Percentiles rank a stretch among this genome's conserved stretches.
Conservation (phyloP, 2,888 invertebrate genomes). For the Ennomos erosarius region DNA sequence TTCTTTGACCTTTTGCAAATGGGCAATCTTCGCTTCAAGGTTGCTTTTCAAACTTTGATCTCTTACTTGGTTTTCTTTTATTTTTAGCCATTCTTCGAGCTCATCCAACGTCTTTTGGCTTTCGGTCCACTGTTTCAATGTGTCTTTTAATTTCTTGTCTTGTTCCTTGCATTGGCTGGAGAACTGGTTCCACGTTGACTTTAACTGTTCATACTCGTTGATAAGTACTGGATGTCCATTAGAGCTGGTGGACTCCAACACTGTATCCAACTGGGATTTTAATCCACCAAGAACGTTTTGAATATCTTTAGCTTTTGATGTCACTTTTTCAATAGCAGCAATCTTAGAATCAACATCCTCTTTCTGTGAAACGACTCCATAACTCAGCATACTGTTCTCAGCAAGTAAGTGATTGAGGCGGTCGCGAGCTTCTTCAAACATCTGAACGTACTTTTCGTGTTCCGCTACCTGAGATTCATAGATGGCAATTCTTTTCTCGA, state of each 20-base stretch:
- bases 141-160: slow-evolving; percentile 89
- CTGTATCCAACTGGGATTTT: slow-evolving; percentile 88
- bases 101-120: slow-evolving; percentile 91
- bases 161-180: slow-evolving; percentile 89
- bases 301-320: slow-evolving; percentile 90
- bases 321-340: slow-evolving; percentile 89
- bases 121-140: slow-evolving; percentile 92
- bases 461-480: slow-evolving; percentile 90
- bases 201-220: slow-evolving; percentile 90
- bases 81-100: slow-evolving; percentile 93
- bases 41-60: slow-evolving; percentile 95
- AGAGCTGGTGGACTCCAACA: slow-evolving; percentile 91
- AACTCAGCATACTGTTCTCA: slow-evolving; percentile 91
- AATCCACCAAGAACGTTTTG: slow-evolving; percentile 89
- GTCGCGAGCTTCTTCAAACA: slow-evolving; percentile 93
- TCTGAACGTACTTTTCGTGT: slow-evolving; percentile 93
- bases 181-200: slow-evolving; percentile 91
- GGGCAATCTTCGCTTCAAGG: slow-evolving; percentile 91
- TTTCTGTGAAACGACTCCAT: slow-evolving; percentile 92
- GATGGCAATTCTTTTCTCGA: slow-evolving; percentile 87
- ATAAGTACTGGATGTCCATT: slow-evolving; percentile 90
- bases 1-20: slow-evolving; percentile 90
- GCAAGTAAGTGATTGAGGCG: slow-evolving; percentile 92
- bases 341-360: slow-evolving; percentile 91
- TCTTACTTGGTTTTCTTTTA: slow-evolving; percentile 93